phyloP scores from a whole-genome alignment of 2,797 vertebrate genomes.

The Eidolon dupreanum region DNA sequence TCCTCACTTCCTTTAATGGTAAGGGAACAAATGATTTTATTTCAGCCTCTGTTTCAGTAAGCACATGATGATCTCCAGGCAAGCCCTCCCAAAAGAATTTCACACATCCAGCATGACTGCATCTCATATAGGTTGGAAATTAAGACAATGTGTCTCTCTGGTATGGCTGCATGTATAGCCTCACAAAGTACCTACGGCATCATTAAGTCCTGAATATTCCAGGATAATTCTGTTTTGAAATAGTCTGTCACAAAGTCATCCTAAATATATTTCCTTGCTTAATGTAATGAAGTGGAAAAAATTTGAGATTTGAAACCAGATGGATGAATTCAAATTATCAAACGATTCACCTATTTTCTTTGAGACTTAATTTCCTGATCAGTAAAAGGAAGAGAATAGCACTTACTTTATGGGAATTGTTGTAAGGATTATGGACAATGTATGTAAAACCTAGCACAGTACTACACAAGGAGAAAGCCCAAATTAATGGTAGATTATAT shows the following conservation, averaged over 20 bases:
- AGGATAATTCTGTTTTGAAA: not conserved
- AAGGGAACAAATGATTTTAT: not conserved
- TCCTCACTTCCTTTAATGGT: not conserved
- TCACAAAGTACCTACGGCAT: not conserved
- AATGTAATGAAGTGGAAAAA: not conserved
- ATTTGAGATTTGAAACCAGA: not conserved
- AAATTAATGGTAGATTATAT: not conserved
- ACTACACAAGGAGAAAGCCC: not conserved
- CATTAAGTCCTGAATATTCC: not conserved
- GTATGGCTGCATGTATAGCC: not conserved
- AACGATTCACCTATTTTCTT: not conserved
- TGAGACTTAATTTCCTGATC: not conserved
- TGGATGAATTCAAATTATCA: conserved; percentile 2
- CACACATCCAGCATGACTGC: not conserved
- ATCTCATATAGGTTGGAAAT: not conserved
- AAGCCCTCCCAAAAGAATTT: not conserved
- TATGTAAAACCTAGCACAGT: not conserved
- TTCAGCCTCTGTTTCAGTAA: not conserved
- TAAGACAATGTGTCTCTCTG: not conserved
- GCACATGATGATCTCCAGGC: not conserved
- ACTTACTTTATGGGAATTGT: not conserved
- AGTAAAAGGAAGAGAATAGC: not conserved
- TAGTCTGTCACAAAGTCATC: not conserved
- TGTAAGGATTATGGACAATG: not conserved
- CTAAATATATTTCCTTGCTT: not conserved